Percentiles rank a stretch among this genome's conserved stretches.
phyloP scores from a whole-genome alignment of 2,113 vertebrate species.

The Myrmecophaga tridactyla region DNA sequence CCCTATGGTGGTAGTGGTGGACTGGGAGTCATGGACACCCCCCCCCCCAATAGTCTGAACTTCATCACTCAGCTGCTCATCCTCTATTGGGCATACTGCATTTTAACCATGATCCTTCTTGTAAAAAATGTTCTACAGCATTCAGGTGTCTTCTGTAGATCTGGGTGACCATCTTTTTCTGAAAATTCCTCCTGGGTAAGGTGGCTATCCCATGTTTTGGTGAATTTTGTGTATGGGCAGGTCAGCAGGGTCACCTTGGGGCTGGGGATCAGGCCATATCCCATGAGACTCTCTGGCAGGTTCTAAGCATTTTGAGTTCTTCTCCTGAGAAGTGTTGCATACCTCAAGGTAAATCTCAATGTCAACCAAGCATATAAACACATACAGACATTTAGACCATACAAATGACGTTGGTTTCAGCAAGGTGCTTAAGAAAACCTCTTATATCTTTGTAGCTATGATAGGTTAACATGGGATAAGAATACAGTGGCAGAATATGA shows the following conservation, averaged over 20 bases:
- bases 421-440: background rate
- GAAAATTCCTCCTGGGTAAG: no score
- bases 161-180: background rate
- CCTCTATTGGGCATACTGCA: no score
- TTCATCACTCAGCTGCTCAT: rapidly evolving
- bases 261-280: background rate
- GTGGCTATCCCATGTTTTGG: background rate
- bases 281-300: background rate
- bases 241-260: background rate
- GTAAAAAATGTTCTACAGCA: background rate
- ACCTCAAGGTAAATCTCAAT: background rate
- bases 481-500: rapidly evolving
- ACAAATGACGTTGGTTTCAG: background rate
- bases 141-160: background rate
- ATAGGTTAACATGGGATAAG: background rate
- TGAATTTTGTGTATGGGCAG: background rate
- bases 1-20: no score
- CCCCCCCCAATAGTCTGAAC: background rate
- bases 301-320: background rate
- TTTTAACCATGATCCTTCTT: background rate
- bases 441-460: background rate
- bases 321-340: background rate
- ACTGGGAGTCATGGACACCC: no score
- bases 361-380: background rate
- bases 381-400: background rate